Conservation (phyloP, 1,140 invertebrate genomes). For the Aphis gossypii region DNA sequence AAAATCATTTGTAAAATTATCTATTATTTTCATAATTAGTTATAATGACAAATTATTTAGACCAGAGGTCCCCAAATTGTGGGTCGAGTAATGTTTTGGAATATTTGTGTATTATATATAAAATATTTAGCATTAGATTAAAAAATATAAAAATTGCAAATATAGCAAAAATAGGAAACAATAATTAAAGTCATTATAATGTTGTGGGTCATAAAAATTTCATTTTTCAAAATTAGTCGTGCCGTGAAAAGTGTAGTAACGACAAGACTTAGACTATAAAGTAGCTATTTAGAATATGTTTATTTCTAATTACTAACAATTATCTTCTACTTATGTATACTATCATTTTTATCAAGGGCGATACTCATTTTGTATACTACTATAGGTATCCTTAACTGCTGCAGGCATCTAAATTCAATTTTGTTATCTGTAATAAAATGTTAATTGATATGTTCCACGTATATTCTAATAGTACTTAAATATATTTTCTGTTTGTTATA, state of each 20-base stretch:
- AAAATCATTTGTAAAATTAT: neutral
- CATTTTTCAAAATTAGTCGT: too few species aligned
- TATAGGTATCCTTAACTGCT: neutral
- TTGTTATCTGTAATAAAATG: neutral
- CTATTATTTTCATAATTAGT: neutral
- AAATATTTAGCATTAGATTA: too few species aligned
- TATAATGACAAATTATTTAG: neutral
- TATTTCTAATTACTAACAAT: neutral
- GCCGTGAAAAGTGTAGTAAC: too few species aligned
- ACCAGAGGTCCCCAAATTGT: neutral
- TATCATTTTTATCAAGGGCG: neutral
- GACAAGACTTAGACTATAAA: neutral
- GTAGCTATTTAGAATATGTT: neutral
- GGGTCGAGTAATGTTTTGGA: too few species aligned
- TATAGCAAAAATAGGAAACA: too few species aligned
- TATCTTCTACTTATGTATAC: neutral
- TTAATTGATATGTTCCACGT: neutral
- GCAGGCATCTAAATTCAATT: neutral
- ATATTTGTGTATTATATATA: too few species aligned
- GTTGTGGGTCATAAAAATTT: too few species aligned
- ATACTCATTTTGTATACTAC: neutral
- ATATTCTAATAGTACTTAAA: neutral
- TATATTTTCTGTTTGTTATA: neutral
- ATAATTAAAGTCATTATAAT: too few species aligned
- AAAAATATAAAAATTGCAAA: too few species aligned